phyloP scores from a whole-genome alignment of 1,140 invertebrate genomes.

The Spodoptera frugiperda region DNA sequence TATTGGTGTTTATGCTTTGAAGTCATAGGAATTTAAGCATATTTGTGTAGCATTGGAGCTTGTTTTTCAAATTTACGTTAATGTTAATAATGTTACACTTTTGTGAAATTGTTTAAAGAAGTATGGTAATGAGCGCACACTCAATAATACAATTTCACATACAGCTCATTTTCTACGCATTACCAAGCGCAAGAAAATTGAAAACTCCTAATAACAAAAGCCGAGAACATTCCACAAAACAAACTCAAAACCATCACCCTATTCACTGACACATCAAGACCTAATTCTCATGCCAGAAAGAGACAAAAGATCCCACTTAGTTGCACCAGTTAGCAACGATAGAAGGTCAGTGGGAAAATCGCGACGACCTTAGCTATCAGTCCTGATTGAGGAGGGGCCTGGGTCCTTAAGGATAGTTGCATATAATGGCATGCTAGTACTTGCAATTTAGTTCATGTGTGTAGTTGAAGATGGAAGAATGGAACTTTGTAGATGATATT shows the following conservation, averaged over 20 bases:
- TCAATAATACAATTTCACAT: too few relatives aligned
- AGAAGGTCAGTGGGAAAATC: conserved; percentile 42
- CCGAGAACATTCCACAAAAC: too few relatives aligned
- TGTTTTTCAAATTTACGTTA: too few relatives aligned
- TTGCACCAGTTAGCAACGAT: conserved; percentile 19
- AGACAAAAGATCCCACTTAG: conserved; percentile 30
- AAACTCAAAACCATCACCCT: neutral
- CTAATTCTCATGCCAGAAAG: conserved; percentile 16
- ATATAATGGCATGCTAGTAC: conserved; percentile 19
- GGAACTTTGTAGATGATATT: too few relatives aligned
- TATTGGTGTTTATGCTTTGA: too few relatives aligned
- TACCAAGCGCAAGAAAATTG: neutral
- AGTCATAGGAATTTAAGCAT: too few relatives aligned
- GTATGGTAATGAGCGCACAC: too few relatives aligned
- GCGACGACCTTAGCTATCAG: conserved; percentile 39
- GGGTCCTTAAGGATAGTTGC: conserved; percentile 34
- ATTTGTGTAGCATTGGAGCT: too few relatives aligned
- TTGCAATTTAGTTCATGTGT: neutral
- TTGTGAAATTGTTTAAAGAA: too few relatives aligned
- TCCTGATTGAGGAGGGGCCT: conserved; percentile 30
- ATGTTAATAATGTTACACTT: too few relatives aligned
- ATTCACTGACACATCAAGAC: conserved; percentile 1
- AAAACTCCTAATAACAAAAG: too few relatives aligned
- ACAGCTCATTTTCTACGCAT: neutral
- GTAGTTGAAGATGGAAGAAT: too few relatives aligned